phyloP scores from a whole-genome alignment of 1,140 invertebrate species.

The Goniozus legneri region DNA sequence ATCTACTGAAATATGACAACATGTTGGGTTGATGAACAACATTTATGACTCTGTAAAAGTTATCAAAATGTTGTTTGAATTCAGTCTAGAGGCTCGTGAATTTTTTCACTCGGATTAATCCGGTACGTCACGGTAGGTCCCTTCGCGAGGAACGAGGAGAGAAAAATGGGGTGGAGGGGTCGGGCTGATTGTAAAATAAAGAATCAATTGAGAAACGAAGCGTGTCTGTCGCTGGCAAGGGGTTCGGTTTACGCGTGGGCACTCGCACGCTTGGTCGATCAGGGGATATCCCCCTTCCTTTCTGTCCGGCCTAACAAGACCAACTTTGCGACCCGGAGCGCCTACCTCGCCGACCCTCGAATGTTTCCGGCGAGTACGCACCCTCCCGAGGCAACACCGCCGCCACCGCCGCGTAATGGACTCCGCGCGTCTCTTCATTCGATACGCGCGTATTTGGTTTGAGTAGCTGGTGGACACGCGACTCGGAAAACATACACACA shows the following conservation, averaged over 20 bases:
- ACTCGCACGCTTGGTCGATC: conserved; percentile 34
- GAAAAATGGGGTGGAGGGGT: too few species aligned
- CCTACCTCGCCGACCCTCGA: conserved; percentile 16
- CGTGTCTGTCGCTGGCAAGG: conserved; percentile 27
- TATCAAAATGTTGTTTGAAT: too few species aligned
- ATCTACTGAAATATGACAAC: too few species aligned
- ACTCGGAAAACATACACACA: too few species aligned
- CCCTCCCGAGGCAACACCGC: not conserved
- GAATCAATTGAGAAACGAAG: conserved; percentile 48
- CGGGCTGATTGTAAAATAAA: conserved; percentile 41
- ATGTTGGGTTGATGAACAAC: too few species aligned
- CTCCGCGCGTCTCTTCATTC: conserved; percentile 7
- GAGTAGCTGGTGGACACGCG: too few species aligned
- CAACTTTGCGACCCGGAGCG: conserved; percentile 30
- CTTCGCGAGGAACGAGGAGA: too few species aligned
- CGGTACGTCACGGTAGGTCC: too few species aligned
- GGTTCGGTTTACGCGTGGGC: conserved; percentile 10
- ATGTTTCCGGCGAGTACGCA: not conserved
- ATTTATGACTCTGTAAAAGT: too few species aligned
- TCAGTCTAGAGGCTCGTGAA: too few species aligned
- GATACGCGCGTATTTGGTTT: not conserved
- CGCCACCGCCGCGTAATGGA: not conserved
- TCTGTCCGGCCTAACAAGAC: conserved; percentile 40
- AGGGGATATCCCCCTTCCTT: conserved; percentile 35
- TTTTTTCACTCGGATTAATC: too few species aligned